Evolutionary conservation across 1,140 invertebrate species (phyloP).

Genomic region (Tetraneura akinire): DNA sequence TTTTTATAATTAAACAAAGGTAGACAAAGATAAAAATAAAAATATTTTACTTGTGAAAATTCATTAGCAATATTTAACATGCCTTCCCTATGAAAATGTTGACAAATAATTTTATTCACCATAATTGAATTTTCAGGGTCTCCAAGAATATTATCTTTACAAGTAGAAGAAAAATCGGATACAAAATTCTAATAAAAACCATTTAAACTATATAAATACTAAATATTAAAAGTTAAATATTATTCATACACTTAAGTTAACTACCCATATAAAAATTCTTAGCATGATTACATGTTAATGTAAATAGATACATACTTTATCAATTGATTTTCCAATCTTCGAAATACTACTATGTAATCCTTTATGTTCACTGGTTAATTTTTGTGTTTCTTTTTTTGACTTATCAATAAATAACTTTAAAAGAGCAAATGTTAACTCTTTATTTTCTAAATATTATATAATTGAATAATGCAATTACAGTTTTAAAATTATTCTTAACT

Average conservation of each 20-base stretch:
- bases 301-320: conserved; percentile 68
- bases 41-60: conserved; percentile 65
- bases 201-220: not conserved
- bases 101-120: conserved; percentile 93
- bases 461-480: too few relatives aligned
- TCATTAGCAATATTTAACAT: conserved; percentile 86
- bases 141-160: conserved; percentile 82
- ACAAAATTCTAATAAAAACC: conserved; percentile 75
- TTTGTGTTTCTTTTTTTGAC: conserved; percentile 58
- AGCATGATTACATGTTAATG: too few relatives aligned
- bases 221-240: conserved; percentile 7
- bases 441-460: not conserved
- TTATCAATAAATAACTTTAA: conserved; percentile 21
- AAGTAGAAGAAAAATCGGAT: conserved; percentile 85
- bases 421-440: conserved; percentile 54
- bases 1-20: not conserved
- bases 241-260: not conserved
- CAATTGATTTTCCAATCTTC: conserved; percentile 94
- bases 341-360: conserved; percentile 87
- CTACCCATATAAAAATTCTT: too few relatives aligned
- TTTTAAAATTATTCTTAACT: too few relatives aligned
- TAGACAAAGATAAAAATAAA: not conserved
- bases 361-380: conserved; percentile 76
- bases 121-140: conserved; percentile 76
- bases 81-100: conserved; percentile 94